A percentile compares a stretch with the other conserved stretches of the same genome.
Conservation (phyloP, 2,888 invertebrate genomes). For the Ornithoptera priamus region DNA sequence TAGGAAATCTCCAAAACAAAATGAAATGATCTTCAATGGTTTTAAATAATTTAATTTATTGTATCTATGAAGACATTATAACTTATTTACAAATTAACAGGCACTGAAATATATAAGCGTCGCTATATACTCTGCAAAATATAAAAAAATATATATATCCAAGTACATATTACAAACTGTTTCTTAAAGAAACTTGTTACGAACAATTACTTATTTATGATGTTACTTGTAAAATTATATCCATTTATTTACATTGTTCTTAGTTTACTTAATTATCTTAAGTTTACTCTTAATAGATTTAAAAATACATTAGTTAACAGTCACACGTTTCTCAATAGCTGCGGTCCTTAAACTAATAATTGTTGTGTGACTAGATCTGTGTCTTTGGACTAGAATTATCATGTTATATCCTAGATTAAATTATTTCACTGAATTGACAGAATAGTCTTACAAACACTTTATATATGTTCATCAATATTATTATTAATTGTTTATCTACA, state of each 20-base stretch:
- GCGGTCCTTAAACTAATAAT: slow-evolving; percentile 14
- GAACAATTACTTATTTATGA: slow-evolving; percentile 2
- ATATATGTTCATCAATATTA: too few species aligned
- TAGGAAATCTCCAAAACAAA: background rate
- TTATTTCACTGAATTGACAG: slow-evolving; percentile 14
- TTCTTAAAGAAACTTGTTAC: slow-evolving; percentile 24
- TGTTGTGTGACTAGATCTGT: slow-evolving; percentile 24
- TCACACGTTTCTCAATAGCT: slow-evolving; percentile 1
- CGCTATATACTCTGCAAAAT: slow-evolving; percentile 31
- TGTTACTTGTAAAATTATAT: slow-evolving; percentile 2
- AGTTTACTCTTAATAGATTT: background rate
- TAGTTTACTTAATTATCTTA: too few species aligned
- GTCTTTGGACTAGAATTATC: slow-evolving; percentile 21
- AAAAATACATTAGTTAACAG: slow-evolving; percentile 11
- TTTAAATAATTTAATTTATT: slow-evolving; percentile 20
- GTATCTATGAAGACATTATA: slow-evolving; percentile 14
- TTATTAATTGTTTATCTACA: too few species aligned
- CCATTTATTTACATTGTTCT: slow-evolving; percentile 15
- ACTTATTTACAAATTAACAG: slow-evolving; percentile 32
- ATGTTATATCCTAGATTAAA: background rate
- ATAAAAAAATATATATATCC: slow-evolving; percentile 31
- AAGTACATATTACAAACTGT: slow-evolving; percentile 21
- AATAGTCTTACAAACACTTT: background rate
- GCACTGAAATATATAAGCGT: slow-evolving; percentile 34
- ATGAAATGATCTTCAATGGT: background rate